Percentiles rank a stretch among this genome's conserved stretches.
Evolutionary conservation across 2,888 invertebrate genomes (phyloP).

Genomic region (Serripes groenlandicus): DNA sequence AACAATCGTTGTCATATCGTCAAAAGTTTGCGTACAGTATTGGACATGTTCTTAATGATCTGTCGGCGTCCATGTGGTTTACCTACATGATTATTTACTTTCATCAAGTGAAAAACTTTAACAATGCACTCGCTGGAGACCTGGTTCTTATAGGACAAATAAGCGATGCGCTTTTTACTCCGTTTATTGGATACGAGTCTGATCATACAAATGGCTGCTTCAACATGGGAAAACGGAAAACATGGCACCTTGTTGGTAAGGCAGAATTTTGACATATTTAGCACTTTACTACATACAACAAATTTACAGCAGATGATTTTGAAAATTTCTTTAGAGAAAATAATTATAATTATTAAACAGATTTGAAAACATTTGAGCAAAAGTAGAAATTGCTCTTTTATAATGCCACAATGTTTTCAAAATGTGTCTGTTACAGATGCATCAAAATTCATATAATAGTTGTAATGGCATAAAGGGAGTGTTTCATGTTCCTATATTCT

Average conservation of each 20-base stretch:
- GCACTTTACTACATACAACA: background rate
- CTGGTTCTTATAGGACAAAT: conserved; percentile 92
- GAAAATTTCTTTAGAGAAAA: background rate
- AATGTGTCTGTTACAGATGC: too few relatives aligned
- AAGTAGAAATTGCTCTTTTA: background rate
- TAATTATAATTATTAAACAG: background rate
- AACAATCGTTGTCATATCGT: conserved; percentile 26
- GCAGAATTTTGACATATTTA: background rate
- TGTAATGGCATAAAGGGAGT: too few relatives aligned
- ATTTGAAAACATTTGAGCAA: background rate
- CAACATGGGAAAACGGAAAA: conserved; percentile 93
- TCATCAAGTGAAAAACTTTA: conserved; percentile 88
- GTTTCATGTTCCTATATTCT: too few relatives aligned
- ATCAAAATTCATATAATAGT: too few relatives aligned
- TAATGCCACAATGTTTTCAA: too few relatives aligned
- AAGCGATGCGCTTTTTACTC: conserved; percentile 94
- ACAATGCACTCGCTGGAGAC: conserved; percentile 82
- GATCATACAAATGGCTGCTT: conserved; percentile 89
- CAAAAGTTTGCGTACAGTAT: conserved; percentile 88
- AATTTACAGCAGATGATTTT: background rate
- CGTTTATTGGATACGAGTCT: conserved; percentile 94
- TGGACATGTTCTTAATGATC: conserved; percentile 96
- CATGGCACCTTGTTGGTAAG: conserved; percentile 96
- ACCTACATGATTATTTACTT: conserved; percentile 95
- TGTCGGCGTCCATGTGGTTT: conserved; percentile 98